Percentiles rank a stretch among this genome's conserved stretches.
These are phyloP conservation scores for Gryllus bimaculatus DNA, from an alignment of 1,140 invertebrate species.

Conservation along the genomic window DNA sequence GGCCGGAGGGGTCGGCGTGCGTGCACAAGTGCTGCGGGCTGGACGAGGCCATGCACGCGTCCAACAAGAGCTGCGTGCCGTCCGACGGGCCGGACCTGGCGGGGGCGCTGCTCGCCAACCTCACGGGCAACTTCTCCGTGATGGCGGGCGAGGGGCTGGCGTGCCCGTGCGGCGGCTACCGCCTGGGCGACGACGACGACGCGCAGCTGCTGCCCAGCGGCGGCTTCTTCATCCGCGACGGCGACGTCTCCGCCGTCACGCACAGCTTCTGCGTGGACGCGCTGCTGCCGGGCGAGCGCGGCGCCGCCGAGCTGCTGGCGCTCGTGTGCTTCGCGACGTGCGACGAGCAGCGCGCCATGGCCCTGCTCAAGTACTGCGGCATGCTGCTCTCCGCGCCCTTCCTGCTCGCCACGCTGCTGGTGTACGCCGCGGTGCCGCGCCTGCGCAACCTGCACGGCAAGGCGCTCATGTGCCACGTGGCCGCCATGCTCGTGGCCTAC, in stretches of 20 bases:
- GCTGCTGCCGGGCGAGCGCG: neutral
- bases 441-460: constrained; percentile 59
- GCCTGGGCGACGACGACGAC: neutral
- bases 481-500: constrained; percentile 50
- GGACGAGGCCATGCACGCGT: neutral
- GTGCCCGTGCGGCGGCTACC: neutral
- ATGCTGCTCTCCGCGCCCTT: constrained; percentile 46
- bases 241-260: neutral
- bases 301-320: neutral
- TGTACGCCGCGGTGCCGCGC: constrained; percentile 51
- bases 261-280: constrained; percentile 14
- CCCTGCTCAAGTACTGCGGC: constrained; percentile 24
- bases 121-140: neutral
- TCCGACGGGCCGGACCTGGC: neutral
- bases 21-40: neutral
- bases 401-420: constrained; percentile 49
- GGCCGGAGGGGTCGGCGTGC: neutral
- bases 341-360: neutral
- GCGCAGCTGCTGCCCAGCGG: neutral
- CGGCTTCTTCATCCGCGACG: neutral
- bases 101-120: neutral
- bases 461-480: constrained; percentile 56
- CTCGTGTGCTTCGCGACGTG: constrained; percentile 13
- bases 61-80: neutral
- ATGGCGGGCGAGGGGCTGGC: too few relatives aligned